phyloP scores from a whole-genome alignment of 2,888 invertebrate genomes.

The Nephrotoma appendiculata region DNA sequence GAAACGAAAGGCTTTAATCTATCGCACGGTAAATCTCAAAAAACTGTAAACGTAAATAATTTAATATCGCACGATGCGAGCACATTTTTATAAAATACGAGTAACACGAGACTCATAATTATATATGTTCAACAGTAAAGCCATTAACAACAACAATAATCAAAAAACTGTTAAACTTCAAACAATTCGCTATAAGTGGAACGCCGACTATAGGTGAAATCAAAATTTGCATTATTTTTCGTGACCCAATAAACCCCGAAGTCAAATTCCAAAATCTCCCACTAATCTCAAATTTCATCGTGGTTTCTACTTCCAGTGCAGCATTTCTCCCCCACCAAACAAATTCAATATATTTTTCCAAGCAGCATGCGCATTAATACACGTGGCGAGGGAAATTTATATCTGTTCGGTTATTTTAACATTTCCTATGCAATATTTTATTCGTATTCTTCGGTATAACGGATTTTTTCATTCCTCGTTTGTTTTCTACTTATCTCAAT shows the following conservation, averaged over 20 bases:
- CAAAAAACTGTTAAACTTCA: neutral
- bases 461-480: neutral
- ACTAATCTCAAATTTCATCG: neutral
- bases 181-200: neutral
- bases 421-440: neutral
- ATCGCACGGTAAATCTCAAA: no score
- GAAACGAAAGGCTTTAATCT: no score
- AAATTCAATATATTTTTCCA: neutral
- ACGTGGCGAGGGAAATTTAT: neutral
- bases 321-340: neutral
- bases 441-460: neutral
- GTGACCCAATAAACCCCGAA: neutral
- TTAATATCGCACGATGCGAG: no score
- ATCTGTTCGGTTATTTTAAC: neutral
- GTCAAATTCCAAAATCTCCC: neutral
- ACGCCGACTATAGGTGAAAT: neutral
- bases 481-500: neutral
- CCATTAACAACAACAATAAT: neutral
- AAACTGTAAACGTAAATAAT: no score
- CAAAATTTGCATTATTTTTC: neutral
- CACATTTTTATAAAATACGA: no score
- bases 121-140: neutral
- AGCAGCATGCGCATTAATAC: neutral
- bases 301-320: neutral
- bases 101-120: no score